Percentiles rank a stretch among this genome's conserved stretches.
Conservation (phyloP, 2,797 vertebrate genomes). For the Brachymystax lenok region DNA sequence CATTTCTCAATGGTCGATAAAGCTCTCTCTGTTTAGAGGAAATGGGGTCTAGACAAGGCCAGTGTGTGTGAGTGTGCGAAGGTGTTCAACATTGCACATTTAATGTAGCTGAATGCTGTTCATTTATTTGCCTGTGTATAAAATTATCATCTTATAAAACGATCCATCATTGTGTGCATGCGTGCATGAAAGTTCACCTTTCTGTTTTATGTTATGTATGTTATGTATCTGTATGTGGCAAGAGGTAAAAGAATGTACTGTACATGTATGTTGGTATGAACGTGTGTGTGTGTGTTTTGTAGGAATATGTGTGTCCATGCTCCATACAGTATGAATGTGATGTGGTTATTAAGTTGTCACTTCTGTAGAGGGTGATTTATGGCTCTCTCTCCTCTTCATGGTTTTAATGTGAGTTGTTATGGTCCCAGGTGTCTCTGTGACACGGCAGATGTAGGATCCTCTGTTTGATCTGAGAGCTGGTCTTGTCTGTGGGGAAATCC, state of each 20-base stretch:
- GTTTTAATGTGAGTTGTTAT: constrained; percentile 30
- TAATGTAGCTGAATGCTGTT: constrained; percentile 2
- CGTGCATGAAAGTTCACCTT: not conserved
- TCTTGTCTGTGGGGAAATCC: constrained; percentile 43
- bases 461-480: constrained; percentile 43
- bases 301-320: constrained; percentile 6
- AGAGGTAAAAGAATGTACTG: not conserved
- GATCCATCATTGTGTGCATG: not conserved
- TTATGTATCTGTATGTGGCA: no score
- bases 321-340: constrained; percentile 5
- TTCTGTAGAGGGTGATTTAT: constrained; percentile 40
- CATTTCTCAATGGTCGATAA: constrained; percentile 28
- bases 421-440: constrained; percentile 45
- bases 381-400: constrained; percentile 1
- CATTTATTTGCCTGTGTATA: constrained; percentile 48
- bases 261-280: not conserved
- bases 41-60: constrained; percentile 12
- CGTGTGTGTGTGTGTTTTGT: not conserved
- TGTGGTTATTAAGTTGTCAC: constrained; percentile 38
- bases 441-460: constrained; percentile 1
- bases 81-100: not conserved
- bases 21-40: constrained; percentile 26
- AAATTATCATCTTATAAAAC: constrained; percentile 27
- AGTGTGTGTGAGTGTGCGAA: not conserved
- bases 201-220: not conserved